Conservation (phyloP, 2,113 vertebrate species). For the Panurus biarmicus region DNA sequence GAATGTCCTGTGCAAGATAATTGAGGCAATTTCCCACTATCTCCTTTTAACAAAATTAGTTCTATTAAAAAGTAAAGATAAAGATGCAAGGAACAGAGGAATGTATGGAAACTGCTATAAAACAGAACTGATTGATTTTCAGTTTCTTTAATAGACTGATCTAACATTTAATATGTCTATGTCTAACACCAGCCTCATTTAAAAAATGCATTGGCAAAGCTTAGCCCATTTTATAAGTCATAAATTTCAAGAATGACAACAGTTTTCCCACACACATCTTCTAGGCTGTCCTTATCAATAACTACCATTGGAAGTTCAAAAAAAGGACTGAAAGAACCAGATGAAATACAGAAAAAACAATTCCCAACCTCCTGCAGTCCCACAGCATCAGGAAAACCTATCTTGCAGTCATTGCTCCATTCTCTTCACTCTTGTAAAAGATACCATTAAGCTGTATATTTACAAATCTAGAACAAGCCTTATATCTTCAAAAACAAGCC, state of each 20-base stretch:
- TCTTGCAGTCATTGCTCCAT: background rate
- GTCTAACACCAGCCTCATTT: background rate
- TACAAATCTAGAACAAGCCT: background rate
- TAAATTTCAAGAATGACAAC: background rate
- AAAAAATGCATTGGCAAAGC: background rate
- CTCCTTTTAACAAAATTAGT: slow-evolving; percentile 11
- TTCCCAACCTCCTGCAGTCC: background rate
- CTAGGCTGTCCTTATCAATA: background rate
- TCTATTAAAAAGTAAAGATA: slow-evolving; percentile 30
- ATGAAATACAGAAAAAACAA: background rate
- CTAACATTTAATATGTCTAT: background rate
- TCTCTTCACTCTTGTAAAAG: background rate
- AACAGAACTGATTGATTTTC: slow-evolving; percentile 33
- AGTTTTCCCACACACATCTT: background rate
- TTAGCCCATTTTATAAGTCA: background rate
- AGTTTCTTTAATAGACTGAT: slow-evolving; percentile 16
- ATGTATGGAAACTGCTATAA: background rate
- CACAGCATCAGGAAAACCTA: background rate
- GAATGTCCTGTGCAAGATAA: background rate
- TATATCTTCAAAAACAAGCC: background rate
- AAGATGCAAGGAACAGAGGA: background rate
- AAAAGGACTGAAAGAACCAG: background rate
- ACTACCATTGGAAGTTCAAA: background rate
- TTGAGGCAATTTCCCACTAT: slow-evolving; percentile 24
- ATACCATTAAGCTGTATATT: background rate